Percentiles rank a stretch among this genome's conserved stretches.
These are phyloP conservation scores for Heterotilapia buettikoferi DNA, from an alignment of 2,113 vertebrate species.

Conservation along the genomic window DNA sequence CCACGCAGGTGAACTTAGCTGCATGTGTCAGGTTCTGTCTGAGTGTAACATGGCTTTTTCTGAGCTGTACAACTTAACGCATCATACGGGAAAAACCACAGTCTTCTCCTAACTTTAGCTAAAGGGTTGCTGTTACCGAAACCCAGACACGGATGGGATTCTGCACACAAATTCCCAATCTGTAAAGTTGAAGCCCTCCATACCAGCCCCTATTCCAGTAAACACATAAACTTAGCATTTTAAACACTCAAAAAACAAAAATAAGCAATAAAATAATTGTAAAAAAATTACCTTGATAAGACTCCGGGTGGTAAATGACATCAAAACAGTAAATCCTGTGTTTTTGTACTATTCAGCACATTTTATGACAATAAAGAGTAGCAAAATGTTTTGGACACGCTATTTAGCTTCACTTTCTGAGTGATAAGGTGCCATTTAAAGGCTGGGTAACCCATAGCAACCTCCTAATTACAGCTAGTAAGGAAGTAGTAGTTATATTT, in stretches of 20 bases:
- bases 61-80: background rate
- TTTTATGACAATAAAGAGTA: background rate
- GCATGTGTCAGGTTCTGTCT: background rate
- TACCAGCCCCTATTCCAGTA: background rate
- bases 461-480: background rate
- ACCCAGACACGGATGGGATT: background rate
- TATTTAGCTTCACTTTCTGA: background rate
- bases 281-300: background rate
- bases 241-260: background rate
- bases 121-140: background rate
- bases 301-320: background rate
- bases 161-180: background rate
- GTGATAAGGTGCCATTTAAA: background rate
- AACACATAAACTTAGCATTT: background rate
- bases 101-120: background rate
- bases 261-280: background rate
- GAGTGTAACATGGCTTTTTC: background rate
- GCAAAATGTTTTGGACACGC: background rate
- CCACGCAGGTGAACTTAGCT: conserved; percentile 47
- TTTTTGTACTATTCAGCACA: background rate
- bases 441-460: background rate
- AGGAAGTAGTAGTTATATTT: background rate
- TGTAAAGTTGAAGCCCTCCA: background rate
- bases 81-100: background rate
- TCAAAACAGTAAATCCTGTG: background rate